Evolutionary conservation across 2,888 invertebrate genomes (phyloP), one percentile per base, ranked within the genome.

Genomic region (Dasysyrphus tricinctus): DNA sequence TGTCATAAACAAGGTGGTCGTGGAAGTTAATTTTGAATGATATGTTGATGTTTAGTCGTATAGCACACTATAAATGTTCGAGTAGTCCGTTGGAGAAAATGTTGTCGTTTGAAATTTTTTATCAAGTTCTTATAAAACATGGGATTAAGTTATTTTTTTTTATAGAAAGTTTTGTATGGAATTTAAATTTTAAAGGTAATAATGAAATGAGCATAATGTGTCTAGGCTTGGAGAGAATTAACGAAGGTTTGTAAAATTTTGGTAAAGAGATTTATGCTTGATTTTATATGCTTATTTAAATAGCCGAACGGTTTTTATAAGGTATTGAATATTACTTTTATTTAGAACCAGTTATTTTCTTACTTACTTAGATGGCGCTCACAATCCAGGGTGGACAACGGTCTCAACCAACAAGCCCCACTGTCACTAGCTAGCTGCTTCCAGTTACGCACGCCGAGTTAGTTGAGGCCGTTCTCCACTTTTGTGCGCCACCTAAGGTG

Each of bases 21-120:
- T 51, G 24, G 34, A 69, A 77, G 49, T 57, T 29, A 73, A 59
- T 77, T 47, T 65, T 72, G 51, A 78, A 70, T 76, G 34, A 65
- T 34, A 65, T 57, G 49, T 51, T 59, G 42, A 61, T 32, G 67
- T 39, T 39, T 7, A 32, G 7, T 47, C n/a, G n/a, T 32, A 6
- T 16, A 8, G 7, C 12, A n/a, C n/a, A n/a, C n/a, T n/a, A n/a
- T 49, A 11, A 49, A 49, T 24, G 3, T 5, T 19, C 8, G 49
- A 9, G 4, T 19, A 0, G 51, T 19, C 0, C 14, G 24, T 29
- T 29, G 1, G 1, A 29, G 29, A 29, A 54, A 24, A 51, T 24
- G 51, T 51, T 51, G 24, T 51, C 6, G 19, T 16, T 19, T 19
- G 8, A 19, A 19, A 19, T 12, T 5, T 51, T 51, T 51, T 24